These are phyloP conservation scores for Philonicus albiceps DNA, from an alignment of 2,888 invertebrate species.

Conservation along the genomic window DNA sequence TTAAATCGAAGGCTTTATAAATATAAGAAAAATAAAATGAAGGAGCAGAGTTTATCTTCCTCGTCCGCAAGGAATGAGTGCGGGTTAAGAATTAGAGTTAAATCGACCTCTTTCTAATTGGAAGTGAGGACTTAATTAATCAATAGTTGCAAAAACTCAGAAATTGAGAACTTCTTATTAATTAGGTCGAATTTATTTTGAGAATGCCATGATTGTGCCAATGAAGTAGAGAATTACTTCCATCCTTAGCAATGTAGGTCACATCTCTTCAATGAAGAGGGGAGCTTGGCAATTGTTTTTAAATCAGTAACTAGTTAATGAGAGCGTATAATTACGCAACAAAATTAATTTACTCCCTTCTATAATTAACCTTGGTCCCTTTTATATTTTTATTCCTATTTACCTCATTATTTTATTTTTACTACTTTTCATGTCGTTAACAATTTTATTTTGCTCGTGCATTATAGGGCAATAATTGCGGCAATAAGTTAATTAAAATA, in stretches of 20 bases:
- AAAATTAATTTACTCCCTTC: neutral
- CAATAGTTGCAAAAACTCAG: neutral
- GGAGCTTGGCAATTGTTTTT: neutral
- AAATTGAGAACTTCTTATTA: neutral
- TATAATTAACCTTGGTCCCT: neutral
- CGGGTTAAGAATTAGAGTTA: neutral
- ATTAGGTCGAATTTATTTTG: neutral
- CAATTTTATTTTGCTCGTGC: neutral
- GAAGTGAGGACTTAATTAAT: neutral
- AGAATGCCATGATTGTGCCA: neutral
- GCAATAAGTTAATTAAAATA: neutral
- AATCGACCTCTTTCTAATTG: neutral
- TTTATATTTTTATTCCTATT: neutral
- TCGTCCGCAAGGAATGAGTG: neutral
- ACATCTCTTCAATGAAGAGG: neutral
- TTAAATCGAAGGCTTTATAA: no score
- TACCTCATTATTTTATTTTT: neutral
- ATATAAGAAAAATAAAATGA: neutral
- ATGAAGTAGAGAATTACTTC: neutral
- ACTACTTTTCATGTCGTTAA: neutral
- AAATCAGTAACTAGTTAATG: neutral
- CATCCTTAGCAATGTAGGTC: neutral
- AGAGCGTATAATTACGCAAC: neutral
- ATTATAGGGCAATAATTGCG: neutral
- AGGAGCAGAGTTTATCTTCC: neutral